Evolutionary conservation across 1,140 invertebrate genomes (phyloP).

Genomic region (Bacillus rossius): DNA sequence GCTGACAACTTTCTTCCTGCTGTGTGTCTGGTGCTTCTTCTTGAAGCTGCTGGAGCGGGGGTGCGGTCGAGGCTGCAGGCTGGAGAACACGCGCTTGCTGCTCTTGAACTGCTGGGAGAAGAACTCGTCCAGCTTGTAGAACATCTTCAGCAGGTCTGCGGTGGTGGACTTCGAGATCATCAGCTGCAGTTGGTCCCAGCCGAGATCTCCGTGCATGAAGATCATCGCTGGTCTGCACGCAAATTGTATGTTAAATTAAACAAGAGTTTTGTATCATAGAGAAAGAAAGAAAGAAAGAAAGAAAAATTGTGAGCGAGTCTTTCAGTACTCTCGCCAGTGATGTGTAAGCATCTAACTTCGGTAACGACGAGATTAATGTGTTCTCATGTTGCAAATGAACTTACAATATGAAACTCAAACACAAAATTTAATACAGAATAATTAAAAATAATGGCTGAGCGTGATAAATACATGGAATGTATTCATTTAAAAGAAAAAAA

Average conservation of each 20-base stretch:
- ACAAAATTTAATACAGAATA: too few relatives aligned
- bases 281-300: not conserved
- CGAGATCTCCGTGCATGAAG: constrained; percentile 87
- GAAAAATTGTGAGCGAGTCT: too few relatives aligned
- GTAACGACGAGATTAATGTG: too few relatives aligned
- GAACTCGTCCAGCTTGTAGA: constrained; percentile 93
- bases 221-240: constrained; percentile 74
- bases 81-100: constrained; percentile 84
- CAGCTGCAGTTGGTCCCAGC: constrained; percentile 93
- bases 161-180: constrained; percentile 96
- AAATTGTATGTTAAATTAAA: constrained; percentile 19
- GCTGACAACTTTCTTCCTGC: constrained; percentile 36
- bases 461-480: too few relatives aligned
- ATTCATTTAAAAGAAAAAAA: too few relatives aligned
- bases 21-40: constrained; percentile 32
- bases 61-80: constrained; percentile 51
- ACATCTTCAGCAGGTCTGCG: constrained; percentile 94
- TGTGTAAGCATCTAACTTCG: too few relatives aligned
- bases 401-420: too few relatives aligned
- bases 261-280: not conserved
- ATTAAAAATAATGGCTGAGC: too few relatives aligned
- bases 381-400: too few relatives aligned
- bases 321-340: too few relatives aligned
- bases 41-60: constrained; percentile 41
- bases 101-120: constrained; percentile 94